Evolutionary conservation across 2,888 invertebrate genomes (phyloP).

Genomic region (Latrodectus hesperus): DNA sequence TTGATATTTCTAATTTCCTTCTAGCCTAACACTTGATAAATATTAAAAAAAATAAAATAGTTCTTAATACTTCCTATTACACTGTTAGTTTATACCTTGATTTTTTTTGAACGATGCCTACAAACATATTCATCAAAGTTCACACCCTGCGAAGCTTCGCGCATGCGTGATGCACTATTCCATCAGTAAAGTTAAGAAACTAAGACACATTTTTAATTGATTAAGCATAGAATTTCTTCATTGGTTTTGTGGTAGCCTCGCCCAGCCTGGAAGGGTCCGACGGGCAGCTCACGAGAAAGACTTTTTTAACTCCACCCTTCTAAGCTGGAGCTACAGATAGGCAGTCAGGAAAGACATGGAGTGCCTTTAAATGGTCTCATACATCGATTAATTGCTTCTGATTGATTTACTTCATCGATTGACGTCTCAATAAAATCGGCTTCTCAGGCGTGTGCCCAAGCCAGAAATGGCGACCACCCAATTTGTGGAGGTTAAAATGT

Average conservation of each 20-base stretch:
- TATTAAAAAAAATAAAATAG: not conserved
- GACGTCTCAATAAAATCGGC: constrained; percentile 51
- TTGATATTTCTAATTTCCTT: too few species aligned
- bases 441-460: not conserved
- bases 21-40: too few species aligned
- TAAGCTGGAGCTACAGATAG: not conserved
- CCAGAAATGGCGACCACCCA: constrained; percentile 48
- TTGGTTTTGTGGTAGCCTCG: constrained; percentile 47
- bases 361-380: constrained; percentile 32
- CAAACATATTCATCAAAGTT: constrained; percentile 62
- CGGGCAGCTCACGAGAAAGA: constrained; percentile 25
- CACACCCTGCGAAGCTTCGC: constrained; percentile 40
- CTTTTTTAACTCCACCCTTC: constrained; percentile 38
- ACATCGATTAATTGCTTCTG: constrained; percentile 61
- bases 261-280: constrained; percentile 30
- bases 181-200: constrained; percentile 22
- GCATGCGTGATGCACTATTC: constrained; percentile 50
- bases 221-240: constrained; percentile 64
- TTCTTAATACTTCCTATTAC: constrained; percentile 12
- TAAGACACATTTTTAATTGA: constrained; percentile 39
- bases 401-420: constrained; percentile 50
- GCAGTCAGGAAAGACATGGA: not conserved
- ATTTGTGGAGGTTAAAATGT: constrained; percentile 28
- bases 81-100: constrained; percentile 41
- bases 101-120: constrained; percentile 14